Evolutionary conservation across 2,113 vertebrate species (phyloP), one percentile per base, ranked within the genome.

Genomic region (Anas platyrhynchos): DNA sequence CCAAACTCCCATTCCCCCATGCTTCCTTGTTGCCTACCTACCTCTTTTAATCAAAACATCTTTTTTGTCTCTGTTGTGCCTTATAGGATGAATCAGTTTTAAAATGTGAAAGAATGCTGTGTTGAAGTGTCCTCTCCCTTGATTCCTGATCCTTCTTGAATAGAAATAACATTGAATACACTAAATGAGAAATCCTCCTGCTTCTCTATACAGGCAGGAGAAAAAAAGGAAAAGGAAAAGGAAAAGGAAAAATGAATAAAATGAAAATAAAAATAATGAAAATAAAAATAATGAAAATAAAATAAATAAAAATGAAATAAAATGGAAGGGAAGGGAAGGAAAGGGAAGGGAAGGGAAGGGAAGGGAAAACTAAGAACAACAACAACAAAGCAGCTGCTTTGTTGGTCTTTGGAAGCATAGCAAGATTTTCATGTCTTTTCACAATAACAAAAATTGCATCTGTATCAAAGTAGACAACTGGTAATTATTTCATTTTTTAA

Each of bases 401-500:
- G 31, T 44, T 16, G 5, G 22, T 66, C 27, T 68, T 76, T 54
- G 44, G 69, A 88, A 77, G 27, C 21, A 31, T 22, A 80, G 25
- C 17, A 62, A 52, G 61, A 31, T 52, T 85, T 69, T 34, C n/a
- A 43, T 55, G 27, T 83, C 16, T 48, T 48, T 48, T 48, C 50
- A 54, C 31, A 66, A 31, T 22, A 66, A 74, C 12, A 22, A 18
- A 89, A 58, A 77, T 41, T 62, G 18, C 54, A 54, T 9, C 0
- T 0, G 26, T 27, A 56, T 74, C 15, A 44, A 65, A 66, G 21
- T 18, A 67, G 0, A 0, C 13, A 65, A 9, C 14, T 25, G 8
- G 11, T 56, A 62, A 72, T 55, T 66, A 74, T 9, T 41, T 68
- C 16, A 32, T 10, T 76, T 36, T 73, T 63, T 55, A 23, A 55